A percentile compares a stretch with the other conserved stretches of the same genome.
phyloP scores from a whole-genome alignment of 2,888 invertebrate genomes.

The Pseudococcus viburni region DNA sequence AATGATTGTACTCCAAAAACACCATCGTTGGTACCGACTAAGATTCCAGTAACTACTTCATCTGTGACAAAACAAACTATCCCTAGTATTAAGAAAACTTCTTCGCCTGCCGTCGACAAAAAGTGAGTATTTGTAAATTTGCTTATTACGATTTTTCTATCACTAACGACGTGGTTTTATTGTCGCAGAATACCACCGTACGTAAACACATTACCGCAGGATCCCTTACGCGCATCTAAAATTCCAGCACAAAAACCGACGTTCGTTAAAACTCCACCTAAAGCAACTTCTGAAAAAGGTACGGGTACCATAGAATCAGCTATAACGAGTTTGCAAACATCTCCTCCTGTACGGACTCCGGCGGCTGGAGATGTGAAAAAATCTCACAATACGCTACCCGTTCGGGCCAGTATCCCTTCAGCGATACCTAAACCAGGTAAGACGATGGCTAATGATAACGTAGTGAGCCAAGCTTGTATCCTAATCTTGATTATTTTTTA shows the following conservation, averaged over 20 bases:
- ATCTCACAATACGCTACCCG: background rate
- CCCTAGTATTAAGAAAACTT: background rate
- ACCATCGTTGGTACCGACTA: background rate
- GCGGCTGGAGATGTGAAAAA: background rate
- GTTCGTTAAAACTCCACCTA: background rate
- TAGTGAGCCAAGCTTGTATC: background rate
- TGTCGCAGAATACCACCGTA: constrained; percentile 25
- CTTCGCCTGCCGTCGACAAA: background rate
- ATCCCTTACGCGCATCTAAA: constrained; percentile 5
- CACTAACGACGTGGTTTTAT: background rate
- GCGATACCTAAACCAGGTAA: background rate
- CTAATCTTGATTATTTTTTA: background rate
- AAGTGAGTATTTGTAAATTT: constrained; percentile 18
- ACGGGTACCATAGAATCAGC: too few relatives aligned
- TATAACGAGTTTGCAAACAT: background rate
- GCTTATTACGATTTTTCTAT: background rate
- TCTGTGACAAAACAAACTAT: background rate
- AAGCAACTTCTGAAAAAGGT: background rate
- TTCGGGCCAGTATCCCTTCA: background rate
- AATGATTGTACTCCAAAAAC: background rate
- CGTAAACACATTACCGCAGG: background rate
- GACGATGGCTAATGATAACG: background rate
- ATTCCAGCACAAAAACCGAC: background rate
- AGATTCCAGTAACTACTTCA: background rate
- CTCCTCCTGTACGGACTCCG: background rate